Conservation (phyloP, 1,140 invertebrate genomes). For the Philopotamus ludificatus region DNA sequence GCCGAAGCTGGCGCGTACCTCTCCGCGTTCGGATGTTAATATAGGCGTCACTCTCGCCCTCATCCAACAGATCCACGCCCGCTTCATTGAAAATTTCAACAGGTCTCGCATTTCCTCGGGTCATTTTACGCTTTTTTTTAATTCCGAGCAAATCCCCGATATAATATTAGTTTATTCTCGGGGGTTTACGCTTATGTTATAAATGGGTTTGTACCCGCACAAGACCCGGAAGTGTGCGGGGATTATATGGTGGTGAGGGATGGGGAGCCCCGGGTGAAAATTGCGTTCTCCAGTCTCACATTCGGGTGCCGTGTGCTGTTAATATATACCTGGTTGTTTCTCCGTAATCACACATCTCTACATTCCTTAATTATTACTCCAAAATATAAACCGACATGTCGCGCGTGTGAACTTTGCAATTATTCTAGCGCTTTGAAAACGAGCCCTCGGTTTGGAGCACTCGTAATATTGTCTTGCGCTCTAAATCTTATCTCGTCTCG, state of each 20-base stretch:
- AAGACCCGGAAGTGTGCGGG: too few species aligned
- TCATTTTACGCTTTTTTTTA: too few species aligned
- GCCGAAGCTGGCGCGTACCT: constrained; percentile 1
- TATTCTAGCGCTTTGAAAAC: background rate
- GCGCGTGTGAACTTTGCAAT: background rate
- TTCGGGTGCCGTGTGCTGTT: background rate
- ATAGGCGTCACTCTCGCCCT: too few species aligned
- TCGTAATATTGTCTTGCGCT: background rate
- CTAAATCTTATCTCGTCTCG: background rate
- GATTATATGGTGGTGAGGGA: too few species aligned
- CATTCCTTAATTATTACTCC: constrained; percentile 2
- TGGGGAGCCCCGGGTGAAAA: background rate
- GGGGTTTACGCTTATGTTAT: too few species aligned
- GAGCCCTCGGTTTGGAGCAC: background rate
- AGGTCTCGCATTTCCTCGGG: too few species aligned
- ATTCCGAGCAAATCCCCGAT: too few species aligned
- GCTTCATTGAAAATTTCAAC: background rate
- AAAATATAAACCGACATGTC: background rate
- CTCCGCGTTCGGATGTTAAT: too few species aligned
- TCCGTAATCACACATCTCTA: background rate
- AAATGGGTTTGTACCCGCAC: too few species aligned
- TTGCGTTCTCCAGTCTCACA: background rate
- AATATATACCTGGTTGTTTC: background rate
- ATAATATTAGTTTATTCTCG: too few species aligned
- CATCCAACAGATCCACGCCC: background rate